Conservation (phyloP, 2,888 invertebrate species). For the Drymonia ruficornis region DNA sequence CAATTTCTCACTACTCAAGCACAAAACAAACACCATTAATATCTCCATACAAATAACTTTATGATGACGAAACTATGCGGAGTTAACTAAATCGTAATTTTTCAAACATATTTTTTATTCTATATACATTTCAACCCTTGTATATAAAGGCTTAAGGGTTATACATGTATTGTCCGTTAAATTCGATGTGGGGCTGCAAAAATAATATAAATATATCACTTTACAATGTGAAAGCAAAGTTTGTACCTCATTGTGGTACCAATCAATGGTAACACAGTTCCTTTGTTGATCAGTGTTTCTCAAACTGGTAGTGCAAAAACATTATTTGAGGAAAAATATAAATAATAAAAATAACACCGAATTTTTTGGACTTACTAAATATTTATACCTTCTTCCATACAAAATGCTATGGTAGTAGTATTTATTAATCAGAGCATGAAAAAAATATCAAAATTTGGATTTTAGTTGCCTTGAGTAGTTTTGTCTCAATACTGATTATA, state of each 20-base stretch:
- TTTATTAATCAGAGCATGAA: too few relatives aligned
- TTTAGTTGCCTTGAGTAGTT: too few relatives aligned
- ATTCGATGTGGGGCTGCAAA: conserved; percentile 64
- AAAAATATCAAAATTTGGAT: too few relatives aligned
- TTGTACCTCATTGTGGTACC: conserved; percentile 77
- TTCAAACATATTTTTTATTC: conserved; percentile 61
- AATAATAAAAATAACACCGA: neutral
- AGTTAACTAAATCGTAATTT: conserved; percentile 76
- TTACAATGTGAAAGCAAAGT: conserved; percentile 72
- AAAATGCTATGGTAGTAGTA: too few relatives aligned
- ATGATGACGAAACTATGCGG: conserved; percentile 45
- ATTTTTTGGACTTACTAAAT: too few relatives aligned
- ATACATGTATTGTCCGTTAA: conserved; percentile 58
- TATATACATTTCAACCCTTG: conserved; percentile 47
- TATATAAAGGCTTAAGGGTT: conserved; percentile 52
- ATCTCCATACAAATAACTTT: conserved; percentile 39
- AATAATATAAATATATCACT: conserved; percentile 83
- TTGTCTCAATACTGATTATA: too few relatives aligned
- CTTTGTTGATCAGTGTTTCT: conserved; percentile 50
- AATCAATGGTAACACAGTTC: conserved; percentile 70
- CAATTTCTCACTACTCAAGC: conserved; percentile 30
- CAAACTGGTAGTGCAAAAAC: conserved; percentile 46
- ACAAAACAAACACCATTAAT: conserved; percentile 63
- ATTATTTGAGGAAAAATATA: neutral
- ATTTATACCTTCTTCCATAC: too few relatives aligned